Evolutionary conservation across 2,797 vertebrate genomes (phyloP).

Genomic region (Varecia variegata): DNA sequence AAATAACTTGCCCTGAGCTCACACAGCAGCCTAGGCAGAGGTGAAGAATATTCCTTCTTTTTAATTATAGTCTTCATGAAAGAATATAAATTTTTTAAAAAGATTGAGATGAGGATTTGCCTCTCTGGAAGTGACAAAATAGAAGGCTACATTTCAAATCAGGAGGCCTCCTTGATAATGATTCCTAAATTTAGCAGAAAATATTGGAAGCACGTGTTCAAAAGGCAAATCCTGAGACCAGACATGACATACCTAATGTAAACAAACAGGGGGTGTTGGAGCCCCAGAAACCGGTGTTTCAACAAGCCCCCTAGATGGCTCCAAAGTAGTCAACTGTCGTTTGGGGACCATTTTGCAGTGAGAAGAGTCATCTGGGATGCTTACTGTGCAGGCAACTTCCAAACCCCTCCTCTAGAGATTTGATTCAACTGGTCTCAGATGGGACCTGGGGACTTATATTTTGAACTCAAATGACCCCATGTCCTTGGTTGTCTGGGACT

Average conservation of each 20-base stretch:
- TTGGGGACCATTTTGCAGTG: fast-evolving
- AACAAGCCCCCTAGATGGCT: slow-evolving; percentile 18
- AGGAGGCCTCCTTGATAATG: not conserved
- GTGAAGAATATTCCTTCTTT: not conserved
- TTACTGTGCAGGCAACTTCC: not conserved
- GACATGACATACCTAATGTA: not conserved
- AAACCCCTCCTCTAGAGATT: not conserved
- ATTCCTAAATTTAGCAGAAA: not conserved
- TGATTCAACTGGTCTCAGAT: not conserved
- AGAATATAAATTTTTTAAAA: not conserved
- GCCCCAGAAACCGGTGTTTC: not conserved
- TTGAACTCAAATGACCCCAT: not conserved
- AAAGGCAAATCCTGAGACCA: not conserved
- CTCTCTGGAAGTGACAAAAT: not conserved
- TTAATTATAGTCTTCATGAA: not conserved
- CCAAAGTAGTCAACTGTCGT: not conserved
- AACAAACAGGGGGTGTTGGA: not conserved
- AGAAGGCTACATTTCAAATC: not conserved
- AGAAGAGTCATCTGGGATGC: fast-evolving
- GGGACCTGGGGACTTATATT: fast-evolving
- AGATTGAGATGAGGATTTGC: not conserved
- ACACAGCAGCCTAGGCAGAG: not conserved
- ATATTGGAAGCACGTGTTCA: not conserved
- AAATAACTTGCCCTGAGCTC: not conserved
- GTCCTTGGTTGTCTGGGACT: not conserved